A percentile compares a stretch with the other conserved stretches of the same genome.
Conservation (phyloP, 2,888 invertebrate species). For the Stenotaenia linearis region DNA sequence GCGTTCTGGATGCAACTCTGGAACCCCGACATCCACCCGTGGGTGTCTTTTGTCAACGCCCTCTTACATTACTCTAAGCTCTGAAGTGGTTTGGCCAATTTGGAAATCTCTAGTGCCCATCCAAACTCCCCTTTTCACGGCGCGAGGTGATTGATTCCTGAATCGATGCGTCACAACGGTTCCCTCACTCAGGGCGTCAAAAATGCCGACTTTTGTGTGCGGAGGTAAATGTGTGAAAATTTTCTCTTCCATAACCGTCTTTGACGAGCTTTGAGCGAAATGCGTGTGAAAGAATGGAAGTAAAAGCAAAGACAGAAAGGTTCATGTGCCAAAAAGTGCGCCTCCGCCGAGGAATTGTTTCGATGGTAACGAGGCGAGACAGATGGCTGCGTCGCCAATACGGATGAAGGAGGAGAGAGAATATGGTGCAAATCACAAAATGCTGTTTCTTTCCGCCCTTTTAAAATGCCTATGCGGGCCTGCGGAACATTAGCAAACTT, state of each 20-base stretch:
- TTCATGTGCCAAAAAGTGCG: not conserved
- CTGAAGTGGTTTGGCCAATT: conserved; percentile 7
- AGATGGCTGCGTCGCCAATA: not conserved
- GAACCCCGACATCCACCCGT: conserved; percentile 6
- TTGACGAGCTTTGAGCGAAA: not conserved
- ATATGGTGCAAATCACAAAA: not conserved
- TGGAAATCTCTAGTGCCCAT: conserved; percentile 19
- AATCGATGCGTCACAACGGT: not conserved
- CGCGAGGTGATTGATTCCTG: not conserved
- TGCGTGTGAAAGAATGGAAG: not conserved
- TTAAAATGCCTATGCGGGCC: not conserved
- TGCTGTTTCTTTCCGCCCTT: not conserved
- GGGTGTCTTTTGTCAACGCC: conserved; percentile 14
- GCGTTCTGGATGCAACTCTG: not conserved
- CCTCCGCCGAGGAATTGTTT: not conserved
- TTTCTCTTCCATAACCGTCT: not conserved
- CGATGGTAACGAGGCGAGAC: conserved; percentile 19
- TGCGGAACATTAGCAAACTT: not conserved
- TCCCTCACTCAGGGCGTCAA: not conserved
- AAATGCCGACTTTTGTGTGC: conserved; percentile 3
- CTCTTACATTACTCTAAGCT: conserved; percentile 2
- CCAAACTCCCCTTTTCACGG: not conserved
- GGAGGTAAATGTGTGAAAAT: not conserved
- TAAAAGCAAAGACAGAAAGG: not conserved
- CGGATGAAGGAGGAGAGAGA: not conserved